Conservation (phyloP, 2,888 invertebrate species). For the Phortica magna region DNA sequence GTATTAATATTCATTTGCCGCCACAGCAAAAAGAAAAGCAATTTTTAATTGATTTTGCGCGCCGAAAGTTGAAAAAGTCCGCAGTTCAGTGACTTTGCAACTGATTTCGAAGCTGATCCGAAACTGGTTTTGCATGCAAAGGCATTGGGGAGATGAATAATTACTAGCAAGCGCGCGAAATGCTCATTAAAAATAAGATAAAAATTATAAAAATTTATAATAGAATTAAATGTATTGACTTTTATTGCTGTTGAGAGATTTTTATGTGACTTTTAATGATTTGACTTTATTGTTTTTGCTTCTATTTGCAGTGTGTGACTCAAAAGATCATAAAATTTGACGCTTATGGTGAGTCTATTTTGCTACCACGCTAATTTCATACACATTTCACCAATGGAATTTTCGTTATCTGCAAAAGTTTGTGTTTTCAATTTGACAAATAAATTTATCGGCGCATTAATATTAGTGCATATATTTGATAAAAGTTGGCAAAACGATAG, state of each 20-base stretch:
- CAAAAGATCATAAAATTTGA: too few relatives aligned
- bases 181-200: conserved; percentile 5
- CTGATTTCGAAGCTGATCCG: not conserved
- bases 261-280: conserved; percentile 4
- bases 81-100: conserved; percentile 20
- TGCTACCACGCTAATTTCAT: not conserved
- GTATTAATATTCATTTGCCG: not conserved
- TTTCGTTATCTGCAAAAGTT: not conserved
- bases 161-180: not conserved
- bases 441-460: too few relatives aligned
- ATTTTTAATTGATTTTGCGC: conserved; percentile 24
- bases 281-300: conserved; percentile 2
- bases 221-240: not conserved
- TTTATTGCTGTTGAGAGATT: not conserved
- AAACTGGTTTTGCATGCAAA: conserved; percentile 13
- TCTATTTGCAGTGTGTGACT: conserved; percentile 2
- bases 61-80: not conserved
- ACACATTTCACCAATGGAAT: not conserved
- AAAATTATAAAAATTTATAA: conserved; percentile 11
- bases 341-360: not conserved
- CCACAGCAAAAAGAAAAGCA: not conserved
- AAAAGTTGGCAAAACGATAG: too few relatives aligned
- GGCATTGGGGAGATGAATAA: conserved; percentile 4
- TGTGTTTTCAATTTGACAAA: too few relatives aligned
- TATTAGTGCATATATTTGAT: too few relatives aligned